A percentile compares a stretch with the other conserved stretches of the same genome.
Conservation (phyloP, 2,797 vertebrate genomes). For the Prionace glauca region DNA sequence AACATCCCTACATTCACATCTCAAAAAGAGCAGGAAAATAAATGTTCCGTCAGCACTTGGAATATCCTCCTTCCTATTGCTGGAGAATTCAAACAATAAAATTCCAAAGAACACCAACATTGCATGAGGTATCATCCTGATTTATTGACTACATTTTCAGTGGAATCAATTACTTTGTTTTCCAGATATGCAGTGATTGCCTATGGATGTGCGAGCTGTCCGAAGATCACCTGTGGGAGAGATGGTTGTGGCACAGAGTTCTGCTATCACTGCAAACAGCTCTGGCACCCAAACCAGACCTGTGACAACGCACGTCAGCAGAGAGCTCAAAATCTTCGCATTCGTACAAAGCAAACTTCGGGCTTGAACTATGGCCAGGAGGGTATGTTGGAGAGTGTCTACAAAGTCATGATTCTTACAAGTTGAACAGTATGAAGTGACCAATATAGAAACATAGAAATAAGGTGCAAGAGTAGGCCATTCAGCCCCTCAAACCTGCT, state of each 20-base stretch:
- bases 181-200: slow-evolving; percentile 89
- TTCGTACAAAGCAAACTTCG: slow-evolving; percentile 88
- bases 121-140: background rate
- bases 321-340: slow-evolving; percentile 78
- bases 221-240: slow-evolving; percentile 85
- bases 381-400: slow-evolving; percentile 57
- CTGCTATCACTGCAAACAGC: slow-evolving; percentile 98
- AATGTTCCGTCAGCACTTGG: background rate
- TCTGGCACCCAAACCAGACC: slow-evolving; percentile 98
- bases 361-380: slow-evolving; percentile 85
- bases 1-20: background rate
- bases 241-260: slow-evolving; percentile 95
- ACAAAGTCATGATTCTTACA: too few species aligned
- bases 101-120: background rate
- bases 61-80: background rate
- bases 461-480: too few species aligned
- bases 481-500: too few species aligned
- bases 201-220: slow-evolving; percentile 96
- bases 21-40: background rate
- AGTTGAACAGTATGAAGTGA: background rate
- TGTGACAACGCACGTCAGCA: slow-evolving; percentile 95
- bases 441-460: too few species aligned
- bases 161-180: background rate
- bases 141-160: background rate
- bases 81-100: background rate